Evolutionary conservation across 37 sponge, comb jelly and placozoan species (phyloP), one percentile per base, ranked within the genome.

Genomic region (Eunapius fragilis): DNA sequence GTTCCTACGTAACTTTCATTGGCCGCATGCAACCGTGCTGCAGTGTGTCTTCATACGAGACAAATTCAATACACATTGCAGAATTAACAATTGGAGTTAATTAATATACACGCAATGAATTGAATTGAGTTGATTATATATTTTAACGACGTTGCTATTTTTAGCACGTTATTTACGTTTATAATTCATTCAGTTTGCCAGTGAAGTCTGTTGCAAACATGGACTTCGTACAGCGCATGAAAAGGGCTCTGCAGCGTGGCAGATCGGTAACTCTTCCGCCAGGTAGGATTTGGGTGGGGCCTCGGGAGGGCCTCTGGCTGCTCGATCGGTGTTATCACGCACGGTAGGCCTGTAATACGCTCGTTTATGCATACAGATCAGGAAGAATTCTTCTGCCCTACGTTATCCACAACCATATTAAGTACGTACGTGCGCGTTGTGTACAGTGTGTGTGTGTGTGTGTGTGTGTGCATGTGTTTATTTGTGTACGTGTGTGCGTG

Each of bases 201-300:
- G n/a, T n/a, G n/a, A n/a, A n/a, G n/a, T n/a, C 38, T 76, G n/a
- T 35, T 35, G 34, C 76, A 70, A 2, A 37, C 67, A 71, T 91
- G 91, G 88, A 76, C 17, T 84, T 89, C 38, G 89, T 95, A 14
- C 90, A 95, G 68, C 49, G 84, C 19, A 80, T 95, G 84, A 91
- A 85, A 78, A 85, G 82, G 49, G 92, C 95, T 3, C 77, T 95
- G 37, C 87, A 87, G 47, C 75, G 89, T 25, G 95, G 92, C 31
- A 92, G 95, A 75, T 91, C 95, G 0, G 95, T 89, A 67, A 84
- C 89, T 0, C 85, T 95, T 30, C 95, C 95, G 22, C 86, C 94
- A 82, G 92, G 94, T 94, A 76, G 28, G 72, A 9, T 25, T 23
- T 47, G 33, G 45, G 30, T 25, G 35, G 58, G 58, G 1, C 2